Conservation (phyloP, 35 echinoderm and acorn worm genomes). For the Apostichopus parvimensis region DNA sequence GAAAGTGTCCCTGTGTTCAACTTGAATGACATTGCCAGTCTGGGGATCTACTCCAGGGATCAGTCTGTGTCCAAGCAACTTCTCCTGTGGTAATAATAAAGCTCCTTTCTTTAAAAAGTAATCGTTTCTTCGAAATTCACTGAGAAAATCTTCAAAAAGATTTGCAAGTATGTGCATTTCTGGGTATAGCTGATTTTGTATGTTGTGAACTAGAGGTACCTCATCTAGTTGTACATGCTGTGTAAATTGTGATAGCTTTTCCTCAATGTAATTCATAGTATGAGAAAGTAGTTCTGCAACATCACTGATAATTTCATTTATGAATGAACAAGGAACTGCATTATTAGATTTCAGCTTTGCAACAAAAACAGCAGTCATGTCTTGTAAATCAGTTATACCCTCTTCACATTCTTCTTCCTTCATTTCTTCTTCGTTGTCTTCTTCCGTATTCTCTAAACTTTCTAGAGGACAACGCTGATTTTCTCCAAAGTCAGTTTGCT, state of each 20-base stretch:
- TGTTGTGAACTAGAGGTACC: neutral
- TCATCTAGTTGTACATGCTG: neutral
- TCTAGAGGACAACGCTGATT: neutral
- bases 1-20: conserved; percentile 45
- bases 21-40: conserved; percentile 31
- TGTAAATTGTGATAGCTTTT: neutral
- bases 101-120: conserved; percentile 1
- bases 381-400: neutral
- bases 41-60: neutral
- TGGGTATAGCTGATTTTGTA: neutral
- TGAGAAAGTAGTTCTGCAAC: neutral
- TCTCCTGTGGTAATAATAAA: neutral
- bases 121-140: neutral
- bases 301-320: neutral
- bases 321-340: conserved; percentile 7
- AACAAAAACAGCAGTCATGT: neutral
- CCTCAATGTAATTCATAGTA: neutral
- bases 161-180: neutral
- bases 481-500: neutral
- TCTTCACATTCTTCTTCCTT: neutral
- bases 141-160: neutral
- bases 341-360: neutral
- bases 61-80: neutral
- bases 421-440: neutral
- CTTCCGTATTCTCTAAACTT: neutral